phyloP scores from a whole-genome alignment of 2,797 vertebrate species.

The Odontamblyopus lacepedii region DNA sequence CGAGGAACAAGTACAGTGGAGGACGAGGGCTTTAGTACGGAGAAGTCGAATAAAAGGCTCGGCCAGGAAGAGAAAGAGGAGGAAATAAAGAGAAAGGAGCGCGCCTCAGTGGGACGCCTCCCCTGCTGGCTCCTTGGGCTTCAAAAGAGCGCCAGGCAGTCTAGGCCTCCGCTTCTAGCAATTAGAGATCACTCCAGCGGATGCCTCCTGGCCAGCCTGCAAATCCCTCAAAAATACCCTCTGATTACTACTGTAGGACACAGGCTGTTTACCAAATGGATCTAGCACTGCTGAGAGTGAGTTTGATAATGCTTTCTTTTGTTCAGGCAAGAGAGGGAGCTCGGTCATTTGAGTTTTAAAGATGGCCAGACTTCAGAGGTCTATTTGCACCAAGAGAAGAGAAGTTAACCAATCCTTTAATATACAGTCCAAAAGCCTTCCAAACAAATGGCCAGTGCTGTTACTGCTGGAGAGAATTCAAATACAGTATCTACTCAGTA shows the following conservation, averaged over 20 bases:
- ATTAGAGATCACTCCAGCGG: slow-evolving; percentile 79
- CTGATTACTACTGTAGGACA: slow-evolving; percentile 80
- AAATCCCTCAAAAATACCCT: slow-evolving; percentile 80
- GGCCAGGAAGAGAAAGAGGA: slow-evolving; percentile 47
- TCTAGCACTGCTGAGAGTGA: slow-evolving; percentile 68
- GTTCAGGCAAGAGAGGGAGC: slow-evolving; percentile 60
- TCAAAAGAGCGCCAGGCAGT: slow-evolving; percentile 76
- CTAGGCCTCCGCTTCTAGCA: slow-evolving; percentile 77
- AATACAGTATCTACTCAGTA: slow-evolving; percentile 29
- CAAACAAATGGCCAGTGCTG: slow-evolving; percentile 24
- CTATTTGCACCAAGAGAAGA: slow-evolving; percentile 42
- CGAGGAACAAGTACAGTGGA: slow-evolving; percentile 51
- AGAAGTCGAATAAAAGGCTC: slow-evolving; percentile 50
- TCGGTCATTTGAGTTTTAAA: slow-evolving; percentile 64
- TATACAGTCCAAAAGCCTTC: slow-evolving; percentile 33
- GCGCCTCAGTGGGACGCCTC: slow-evolving; percentile 72
- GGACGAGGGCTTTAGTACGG: slow-evolving; percentile 37
- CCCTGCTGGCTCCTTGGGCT: slow-evolving; percentile 74
- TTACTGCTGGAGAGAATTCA: slow-evolving; percentile 33
- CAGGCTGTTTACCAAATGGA: slow-evolving; percentile 80
- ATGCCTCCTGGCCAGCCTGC: slow-evolving; percentile 78
- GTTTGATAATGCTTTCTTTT: slow-evolving; percentile 72
- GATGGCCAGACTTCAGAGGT: slow-evolving; percentile 51
- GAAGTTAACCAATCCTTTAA: slow-evolving; percentile 44
- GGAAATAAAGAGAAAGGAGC: slow-evolving; percentile 65